phyloP scores from a whole-genome alignment of 1,140 invertebrate species.

The Trachymyrmex cornetzi region DNA sequence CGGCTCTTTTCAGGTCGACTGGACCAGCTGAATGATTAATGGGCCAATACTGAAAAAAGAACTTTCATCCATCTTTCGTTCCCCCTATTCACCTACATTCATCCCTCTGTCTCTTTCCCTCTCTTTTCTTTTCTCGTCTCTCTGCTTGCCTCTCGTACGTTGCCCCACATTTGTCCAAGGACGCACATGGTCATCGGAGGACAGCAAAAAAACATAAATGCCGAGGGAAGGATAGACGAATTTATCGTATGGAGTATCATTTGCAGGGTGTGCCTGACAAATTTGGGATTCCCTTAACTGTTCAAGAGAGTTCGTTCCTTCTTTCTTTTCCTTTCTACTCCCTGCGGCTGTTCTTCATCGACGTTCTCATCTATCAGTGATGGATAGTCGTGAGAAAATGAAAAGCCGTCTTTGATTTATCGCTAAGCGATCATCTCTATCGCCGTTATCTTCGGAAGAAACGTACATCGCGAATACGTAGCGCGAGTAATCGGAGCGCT shows the following conservation, averaged over 20 bases:
- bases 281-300: slow-evolving; percentile 50
- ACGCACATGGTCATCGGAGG: background rate
- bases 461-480: background rate
- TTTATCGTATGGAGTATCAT: slow-evolving; percentile 47
- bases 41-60: slow-evolving; percentile 62
- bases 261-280: slow-evolving; percentile 43
- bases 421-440: slow-evolving; percentile 29
- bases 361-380: slow-evolving; percentile 26
- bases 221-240: background rate
- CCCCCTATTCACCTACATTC: background rate
- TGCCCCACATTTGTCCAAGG: slow-evolving; percentile 17
- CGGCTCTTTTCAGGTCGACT: slow-evolving; percentile 31
- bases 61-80: slow-evolving; percentile 59
- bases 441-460: background rate
- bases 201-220: slow-evolving; percentile 36
- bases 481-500: background rate
- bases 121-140: background rate
- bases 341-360: background rate
- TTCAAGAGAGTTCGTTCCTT: slow-evolving; percentile 36
- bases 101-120: background rate
- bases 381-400: slow-evolving; percentile 47
- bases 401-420: slow-evolving; percentile 57
- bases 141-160: background rate
- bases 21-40: slow-evolving; percentile 66
- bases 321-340: background rate